Evolutionary conservation across 2,797 vertebrate genomes (phyloP).

Genomic region (Ptychadena robeensis): DNA sequence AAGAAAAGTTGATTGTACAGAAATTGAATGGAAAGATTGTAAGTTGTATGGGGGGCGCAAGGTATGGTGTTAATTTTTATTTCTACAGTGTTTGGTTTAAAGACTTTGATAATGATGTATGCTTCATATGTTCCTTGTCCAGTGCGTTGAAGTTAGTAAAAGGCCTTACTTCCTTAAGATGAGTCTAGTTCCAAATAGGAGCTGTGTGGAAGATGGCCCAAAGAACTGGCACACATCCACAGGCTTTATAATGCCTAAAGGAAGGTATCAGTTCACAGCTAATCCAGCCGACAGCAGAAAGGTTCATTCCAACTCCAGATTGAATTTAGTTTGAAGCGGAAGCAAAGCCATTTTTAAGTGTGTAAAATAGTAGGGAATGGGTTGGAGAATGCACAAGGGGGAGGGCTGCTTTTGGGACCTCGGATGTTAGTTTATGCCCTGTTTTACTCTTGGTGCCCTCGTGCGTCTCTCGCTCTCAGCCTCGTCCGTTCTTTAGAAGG

Average conservation of each 20-base stretch:
- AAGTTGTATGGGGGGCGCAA: no score
- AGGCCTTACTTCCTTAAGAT: background rate
- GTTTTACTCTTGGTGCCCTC: slow-evolving; percentile 19
- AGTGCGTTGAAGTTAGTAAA: background rate
- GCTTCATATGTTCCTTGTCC: background rate
- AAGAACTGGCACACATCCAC: slow-evolving; percentile 41
- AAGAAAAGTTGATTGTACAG: no score
- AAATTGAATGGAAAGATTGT: no score
- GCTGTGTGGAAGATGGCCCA: background rate
- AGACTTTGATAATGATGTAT: no score
- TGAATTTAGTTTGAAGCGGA: slow-evolving; percentile 59
- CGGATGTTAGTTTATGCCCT: slow-evolving; percentile 34
- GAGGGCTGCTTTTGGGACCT: slow-evolving; percentile 17
- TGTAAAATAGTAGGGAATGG: slow-evolving; percentile 57
- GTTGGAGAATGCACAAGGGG: slow-evolving; percentile 28
- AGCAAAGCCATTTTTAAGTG: slow-evolving; percentile 55
- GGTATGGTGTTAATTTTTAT: no score
- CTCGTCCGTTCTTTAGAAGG: slow-evolving; percentile 39
- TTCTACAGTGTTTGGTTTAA: no score
- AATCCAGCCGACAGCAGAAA: slow-evolving; percentile 61
- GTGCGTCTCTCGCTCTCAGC: slow-evolving; percentile 15
- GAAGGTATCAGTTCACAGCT: slow-evolving; percentile 62
- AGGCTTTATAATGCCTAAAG: slow-evolving; percentile 53
- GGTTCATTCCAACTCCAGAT: slow-evolving; percentile 53
- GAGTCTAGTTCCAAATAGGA: slow-evolving; percentile 3